These are phyloP conservation scores for Noctua janthina DNA, from an alignment of 2,888 invertebrate species.

Conservation along the genomic window DNA sequence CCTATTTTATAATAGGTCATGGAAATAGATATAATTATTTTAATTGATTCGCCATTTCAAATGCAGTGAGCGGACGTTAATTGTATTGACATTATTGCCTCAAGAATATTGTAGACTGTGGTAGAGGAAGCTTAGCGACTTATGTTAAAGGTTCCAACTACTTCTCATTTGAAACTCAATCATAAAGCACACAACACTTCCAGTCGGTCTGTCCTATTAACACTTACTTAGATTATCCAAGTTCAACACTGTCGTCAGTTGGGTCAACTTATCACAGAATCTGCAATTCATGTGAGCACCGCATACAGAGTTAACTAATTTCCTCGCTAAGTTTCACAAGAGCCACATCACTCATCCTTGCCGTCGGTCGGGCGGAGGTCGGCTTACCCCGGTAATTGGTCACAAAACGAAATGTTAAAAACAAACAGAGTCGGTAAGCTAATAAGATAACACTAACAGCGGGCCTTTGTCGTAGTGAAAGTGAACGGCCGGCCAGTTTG, in stretches of 20 bases:
- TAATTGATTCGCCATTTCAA: slow-evolving; percentile 52
- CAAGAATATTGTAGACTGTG: slow-evolving; percentile 15
- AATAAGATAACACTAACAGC: slow-evolving; percentile 77
- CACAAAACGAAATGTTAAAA: slow-evolving; percentile 71
- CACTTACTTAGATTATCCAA: slow-evolving; percentile 53
- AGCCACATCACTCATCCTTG: slow-evolving; percentile 45
- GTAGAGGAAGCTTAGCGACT: not conserved
- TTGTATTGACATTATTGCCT: slow-evolving; percentile 31
- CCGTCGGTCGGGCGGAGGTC: slow-evolving; percentile 16
- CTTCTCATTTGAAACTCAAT: slow-evolving; percentile 17
- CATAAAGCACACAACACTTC: slow-evolving; percentile 3
- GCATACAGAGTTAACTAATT: slow-evolving; percentile 54
- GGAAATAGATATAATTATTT: slow-evolving; percentile 51
- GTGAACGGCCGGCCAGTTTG: slow-evolving; percentile 75
- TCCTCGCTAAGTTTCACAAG: slow-evolving; percentile 46
- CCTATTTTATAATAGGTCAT: slow-evolving; percentile 53
- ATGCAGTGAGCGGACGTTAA: slow-evolving; percentile 20
- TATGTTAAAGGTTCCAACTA: not conserved
- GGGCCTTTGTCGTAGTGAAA: slow-evolving; percentile 79
- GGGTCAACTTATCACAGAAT: slow-evolving; percentile 60
- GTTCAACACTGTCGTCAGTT: slow-evolving; percentile 40
- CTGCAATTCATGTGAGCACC: slow-evolving; percentile 58
- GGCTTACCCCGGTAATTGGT: slow-evolving; percentile 52
- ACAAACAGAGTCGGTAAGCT: slow-evolving; percentile 71
- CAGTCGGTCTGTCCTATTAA: slow-evolving; percentile 25